Evolutionary conservation across 2,888 invertebrate species (phyloP).

Genomic region (Lasioglossum leucozonium): DNA sequence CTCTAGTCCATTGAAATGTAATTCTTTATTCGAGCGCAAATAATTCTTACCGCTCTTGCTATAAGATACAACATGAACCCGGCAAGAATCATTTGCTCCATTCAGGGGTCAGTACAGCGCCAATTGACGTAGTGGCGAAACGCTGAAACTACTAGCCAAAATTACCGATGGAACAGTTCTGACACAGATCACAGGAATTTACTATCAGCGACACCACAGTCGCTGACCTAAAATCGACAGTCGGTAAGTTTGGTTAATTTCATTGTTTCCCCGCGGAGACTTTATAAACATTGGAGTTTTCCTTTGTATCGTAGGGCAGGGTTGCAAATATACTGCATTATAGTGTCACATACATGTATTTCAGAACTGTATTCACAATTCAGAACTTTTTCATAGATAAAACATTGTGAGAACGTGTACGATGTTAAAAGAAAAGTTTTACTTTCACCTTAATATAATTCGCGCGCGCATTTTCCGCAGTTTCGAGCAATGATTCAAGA

Average conservation of each 20-base stretch:
- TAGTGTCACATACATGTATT: conserved; percentile 64
- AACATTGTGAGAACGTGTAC: conserved; percentile 35
- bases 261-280: no score
- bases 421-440: conserved; percentile 44
- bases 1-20: no score
- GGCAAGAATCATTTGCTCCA: no score
- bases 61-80: no score
- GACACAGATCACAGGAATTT: no score
- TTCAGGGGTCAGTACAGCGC: no score
- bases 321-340: conserved; percentile 39
- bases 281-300: conserved; percentile 14
- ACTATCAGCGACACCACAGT: no score
- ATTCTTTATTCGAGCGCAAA: no score
- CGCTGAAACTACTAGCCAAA: background rate
- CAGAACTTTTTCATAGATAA: conserved; percentile 30
- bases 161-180: no score
- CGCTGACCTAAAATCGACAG: no score
- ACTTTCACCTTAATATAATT: conserved; percentile 31
- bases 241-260: no score
- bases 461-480: background rate
- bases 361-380: conserved; percentile 63
- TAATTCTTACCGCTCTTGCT: no score
- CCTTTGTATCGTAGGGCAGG: conserved; percentile 27
- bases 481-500: conserved; percentile 17
- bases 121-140: background rate